phyloP scores from a whole-genome alignment of 2,113 vertebrate genomes.

The Rhinopomastus cyanomelas region DNA sequence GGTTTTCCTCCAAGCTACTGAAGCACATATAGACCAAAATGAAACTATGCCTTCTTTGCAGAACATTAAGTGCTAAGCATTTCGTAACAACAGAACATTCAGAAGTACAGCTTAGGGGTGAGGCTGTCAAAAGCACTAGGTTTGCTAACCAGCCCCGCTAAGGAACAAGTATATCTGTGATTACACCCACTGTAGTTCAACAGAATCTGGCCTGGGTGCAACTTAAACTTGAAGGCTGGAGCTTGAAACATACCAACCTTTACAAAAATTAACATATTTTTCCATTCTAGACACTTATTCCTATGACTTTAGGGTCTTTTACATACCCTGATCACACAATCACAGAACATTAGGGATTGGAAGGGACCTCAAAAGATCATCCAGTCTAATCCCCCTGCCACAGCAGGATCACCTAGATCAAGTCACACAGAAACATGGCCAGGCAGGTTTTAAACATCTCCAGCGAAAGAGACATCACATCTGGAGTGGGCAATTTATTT shows the following conservation, averaged over 20 bases:
- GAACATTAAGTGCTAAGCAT: background rate
- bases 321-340: background rate
- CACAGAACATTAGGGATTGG: too few species aligned
- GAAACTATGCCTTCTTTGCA: background rate
- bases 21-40: background rate
- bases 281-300: background rate
- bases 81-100: background rate
- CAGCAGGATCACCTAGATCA: too few species aligned
- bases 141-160: background rate
- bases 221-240: background rate
- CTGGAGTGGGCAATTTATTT: too few species aligned
- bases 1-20: background rate
- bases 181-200: background rate
- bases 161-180: background rate
- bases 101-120: background rate
- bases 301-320: background rate
- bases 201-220: background rate
- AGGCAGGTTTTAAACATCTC: too few species aligned
- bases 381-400: too few species aligned
- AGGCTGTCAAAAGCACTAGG: background rate
- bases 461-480: too few species aligned
- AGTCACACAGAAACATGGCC: too few species aligned
- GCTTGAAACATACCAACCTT: background rate
- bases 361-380: too few species aligned
- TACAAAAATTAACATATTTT: background rate